Base-by-base conservation (phyloP, 2,888 invertebrate genomes). In the Branchellion lobata region DNA sequence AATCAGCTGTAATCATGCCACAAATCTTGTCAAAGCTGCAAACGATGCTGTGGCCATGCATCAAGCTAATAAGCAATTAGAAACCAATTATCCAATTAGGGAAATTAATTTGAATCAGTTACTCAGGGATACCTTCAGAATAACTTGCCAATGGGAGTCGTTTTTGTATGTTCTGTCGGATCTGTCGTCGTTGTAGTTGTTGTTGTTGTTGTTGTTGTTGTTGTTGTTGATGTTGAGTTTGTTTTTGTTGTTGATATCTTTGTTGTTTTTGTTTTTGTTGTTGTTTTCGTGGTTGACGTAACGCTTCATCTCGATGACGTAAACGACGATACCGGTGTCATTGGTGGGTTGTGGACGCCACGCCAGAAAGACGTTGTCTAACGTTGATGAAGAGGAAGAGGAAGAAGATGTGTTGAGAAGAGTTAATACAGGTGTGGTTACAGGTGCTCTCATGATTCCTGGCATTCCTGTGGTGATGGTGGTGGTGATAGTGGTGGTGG, bases 391-490 rank as follows among this genome's bases (percentile, higher is more conserved):
- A 11, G 65, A 27, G 3, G 65, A 65, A 5, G 65, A 65, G 3
- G 65, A 65, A 5, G 65, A 65, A n/a, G 73, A 34, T 5, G 73
- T 24, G 33, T 77, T 57, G 21, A 34, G n/a, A 11, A 34, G 34
- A 18, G 77, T 65, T 21, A 31, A 18, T 65, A 36, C 53, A 29
- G 77, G 77, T 29, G 77, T 57, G 33, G 57, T 57, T n/a, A 77
- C 33, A 27, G 77, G 77, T 31, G 77, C 33, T 34, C 24, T 33
- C 27, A 77, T 31, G 14, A 65, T 27, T 21, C 61, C 77, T 65
- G 77, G 77, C 77, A 77, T 77, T 14, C 77, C 77, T 77, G 61
- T 40, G n/a, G 27, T 27, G 31, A 29, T 73, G 40, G n/a, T 57
- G 24, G 5, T 5, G 3, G 61, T 24, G 61, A 47, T 8, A 18